A percentile compares a stretch with the other conserved stretches of the same genome.
These are phyloP conservation scores for Dicranocentrus wangi DNA, from an alignment of 2,888 invertebrate genomes.

Conservation along the genomic window DNA sequence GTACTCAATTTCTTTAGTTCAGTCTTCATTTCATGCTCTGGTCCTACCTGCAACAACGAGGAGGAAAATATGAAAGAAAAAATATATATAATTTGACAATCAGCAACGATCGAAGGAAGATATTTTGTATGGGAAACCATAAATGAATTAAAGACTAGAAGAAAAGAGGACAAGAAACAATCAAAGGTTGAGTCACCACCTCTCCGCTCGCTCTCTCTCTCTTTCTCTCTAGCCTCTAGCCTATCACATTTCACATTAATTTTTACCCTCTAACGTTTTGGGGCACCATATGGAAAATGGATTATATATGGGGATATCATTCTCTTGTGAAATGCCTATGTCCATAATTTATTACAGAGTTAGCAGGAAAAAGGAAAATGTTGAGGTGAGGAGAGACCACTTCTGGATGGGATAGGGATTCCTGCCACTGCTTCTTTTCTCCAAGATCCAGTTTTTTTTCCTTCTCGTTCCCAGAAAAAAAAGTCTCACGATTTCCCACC, in stretches of 20 bases:
- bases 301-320: neutral
- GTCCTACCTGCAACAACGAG: slow-evolving; percentile 36
- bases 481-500: slow-evolving; percentile 5
- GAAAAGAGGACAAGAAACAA: too few relatives aligned
- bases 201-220: too few relatives aligned
- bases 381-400: too few relatives aligned
- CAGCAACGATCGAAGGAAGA: too few relatives aligned
- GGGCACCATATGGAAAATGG: neutral
- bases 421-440: neutral
- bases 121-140: too few relatives aligned
- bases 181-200: too few relatives aligned
- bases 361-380: slow-evolving; percentile 14
- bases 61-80: neutral
- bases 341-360: slow-evolving; percentile 24
- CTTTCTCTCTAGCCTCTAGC: neutral
- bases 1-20: slow-evolving; percentile 53
- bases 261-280: neutral
- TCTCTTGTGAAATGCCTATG: neutral
- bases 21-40: slow-evolving; percentile 61
- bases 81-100: too few relatives aligned
- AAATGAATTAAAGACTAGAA: too few relatives aligned
- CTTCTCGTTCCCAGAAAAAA: slow-evolving; percentile 13
- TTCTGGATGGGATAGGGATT: too few relatives aligned
- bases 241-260: slow-evolving; percentile 13
- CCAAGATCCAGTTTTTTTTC: slow-evolving; percentile 14